Evolutionary conservation across 1,140 invertebrate species (phyloP).

Genomic region (Danaus melanippus): DNA sequence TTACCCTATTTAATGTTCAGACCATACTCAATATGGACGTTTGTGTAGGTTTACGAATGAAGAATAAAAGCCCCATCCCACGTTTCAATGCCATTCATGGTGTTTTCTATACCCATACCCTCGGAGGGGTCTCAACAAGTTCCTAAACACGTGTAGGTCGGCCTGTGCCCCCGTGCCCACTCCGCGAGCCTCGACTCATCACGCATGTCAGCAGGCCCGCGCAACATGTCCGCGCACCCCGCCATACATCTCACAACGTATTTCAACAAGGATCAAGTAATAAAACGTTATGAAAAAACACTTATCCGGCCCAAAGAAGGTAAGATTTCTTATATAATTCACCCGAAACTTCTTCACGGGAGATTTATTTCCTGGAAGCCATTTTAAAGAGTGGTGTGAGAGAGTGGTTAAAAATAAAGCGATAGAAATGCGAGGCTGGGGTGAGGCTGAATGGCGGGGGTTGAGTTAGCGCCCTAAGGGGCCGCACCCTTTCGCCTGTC

Average conservation of each 20-base stretch:
- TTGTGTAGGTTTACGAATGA: too few relatives aligned
- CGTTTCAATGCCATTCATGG: slow-evolving; percentile 22
- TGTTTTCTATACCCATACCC: slow-evolving; percentile 19
- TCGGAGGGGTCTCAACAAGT: slow-evolving; percentile 20
- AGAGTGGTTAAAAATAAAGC: slow-evolving; percentile 64
- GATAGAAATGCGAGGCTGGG: slow-evolving; percentile 55
- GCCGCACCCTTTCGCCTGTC: slow-evolving; percentile 37
- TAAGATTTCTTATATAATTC: slow-evolving; percentile 28
- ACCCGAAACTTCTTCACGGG: not conserved
- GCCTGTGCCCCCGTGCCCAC: slow-evolving; percentile 25
- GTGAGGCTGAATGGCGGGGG: slow-evolving; percentile 67
- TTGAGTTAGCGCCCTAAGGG: slow-evolving; percentile 53
- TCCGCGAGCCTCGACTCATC: slow-evolving; percentile 12
- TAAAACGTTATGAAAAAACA: slow-evolving; percentile 52
- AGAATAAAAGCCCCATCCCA: slow-evolving; percentile 21
- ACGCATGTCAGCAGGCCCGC: slow-evolving; percentile 34
- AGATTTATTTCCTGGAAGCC: slow-evolving; percentile 8
- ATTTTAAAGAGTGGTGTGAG: slow-evolving; percentile 48
- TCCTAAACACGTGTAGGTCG: slow-evolving; percentile 21
- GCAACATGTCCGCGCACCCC: slow-evolving; percentile 45
- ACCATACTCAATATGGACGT: too few relatives aligned
- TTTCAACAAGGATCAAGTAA: slow-evolving; percentile 43
- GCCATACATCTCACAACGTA: slow-evolving; percentile 35
- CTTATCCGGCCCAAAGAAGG: slow-evolving; percentile 34
- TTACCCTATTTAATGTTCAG: too few relatives aligned